Evolutionary conservation across 2,797 vertebrate species (phyloP).

Genomic region (Cirrhinus molitorella): DNA sequence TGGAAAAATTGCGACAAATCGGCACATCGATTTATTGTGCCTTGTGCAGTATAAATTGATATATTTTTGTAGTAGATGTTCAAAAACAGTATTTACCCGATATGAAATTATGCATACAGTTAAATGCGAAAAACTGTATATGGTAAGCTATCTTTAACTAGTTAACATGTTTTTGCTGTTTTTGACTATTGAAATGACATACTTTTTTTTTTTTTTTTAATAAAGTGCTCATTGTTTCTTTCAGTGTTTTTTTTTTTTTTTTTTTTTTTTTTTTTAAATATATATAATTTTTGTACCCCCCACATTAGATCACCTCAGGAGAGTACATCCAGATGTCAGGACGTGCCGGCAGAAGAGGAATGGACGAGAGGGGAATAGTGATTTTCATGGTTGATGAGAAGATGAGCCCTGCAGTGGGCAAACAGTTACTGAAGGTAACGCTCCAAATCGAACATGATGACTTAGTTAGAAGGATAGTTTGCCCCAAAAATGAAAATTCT

Average conservation of each 20-base stretch:
- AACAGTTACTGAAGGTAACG: conserved; percentile 95
- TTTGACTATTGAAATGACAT: too few species aligned
- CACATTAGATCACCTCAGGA: conserved; percentile 90
- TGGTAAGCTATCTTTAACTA: not conserved
- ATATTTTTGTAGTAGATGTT: not conserved
- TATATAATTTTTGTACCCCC: too few species aligned
- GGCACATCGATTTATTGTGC: too few species aligned
- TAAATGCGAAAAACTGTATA: not conserved
- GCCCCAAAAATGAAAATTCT: too few species aligned
- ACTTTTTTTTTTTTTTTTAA: too few species aligned
- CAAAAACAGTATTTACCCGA: not conserved
- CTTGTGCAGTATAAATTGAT: not conserved
- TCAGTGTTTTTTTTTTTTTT: not conserved
- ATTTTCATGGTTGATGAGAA: conserved; percentile 99
- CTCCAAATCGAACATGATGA: not conserved
- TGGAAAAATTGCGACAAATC: too few species aligned
- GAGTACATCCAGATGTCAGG: conserved; percentile 99
- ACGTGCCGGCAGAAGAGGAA: conserved; percentile 94
- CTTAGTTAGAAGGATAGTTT: not conserved
- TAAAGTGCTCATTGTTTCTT: too few species aligned
- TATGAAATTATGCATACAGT: not conserved
- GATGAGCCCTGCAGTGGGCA: conserved; percentile 95
- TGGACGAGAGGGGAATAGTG: conserved; percentile 98
- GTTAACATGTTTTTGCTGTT: not conserved
- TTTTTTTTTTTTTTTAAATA: not conserved